phyloP scores from a whole-genome alignment of 2,797 vertebrate species.

The Propithecus deckenii region DNA sequence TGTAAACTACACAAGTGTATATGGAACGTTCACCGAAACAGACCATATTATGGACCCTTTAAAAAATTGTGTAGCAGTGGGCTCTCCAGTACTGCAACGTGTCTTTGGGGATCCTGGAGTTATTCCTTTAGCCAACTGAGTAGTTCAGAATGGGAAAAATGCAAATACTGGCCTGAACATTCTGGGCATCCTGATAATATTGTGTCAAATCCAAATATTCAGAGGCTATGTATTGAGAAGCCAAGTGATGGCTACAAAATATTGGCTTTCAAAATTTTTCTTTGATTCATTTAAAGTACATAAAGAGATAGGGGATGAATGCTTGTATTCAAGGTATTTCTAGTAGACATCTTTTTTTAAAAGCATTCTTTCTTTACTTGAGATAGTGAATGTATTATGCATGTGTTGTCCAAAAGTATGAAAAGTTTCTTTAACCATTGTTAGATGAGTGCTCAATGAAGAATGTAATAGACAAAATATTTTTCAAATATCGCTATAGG shows the following conservation, averaged over 20 bases:
- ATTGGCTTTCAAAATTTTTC: not conserved
- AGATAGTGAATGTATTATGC: not conserved
- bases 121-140: not conserved
- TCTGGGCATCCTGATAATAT: not conserved
- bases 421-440: not conserved
- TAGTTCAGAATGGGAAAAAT: not conserved
- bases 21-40: not conserved
- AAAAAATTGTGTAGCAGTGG: not conserved
- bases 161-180: not conserved
- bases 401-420: not conserved
- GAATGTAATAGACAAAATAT: not conserved
- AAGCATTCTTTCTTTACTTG: not conserved
- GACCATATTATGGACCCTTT: not conserved
- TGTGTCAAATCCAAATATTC: not conserved
- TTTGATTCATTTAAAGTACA: not conserved
- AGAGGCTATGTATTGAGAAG: not conserved
- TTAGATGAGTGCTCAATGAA: not conserved
- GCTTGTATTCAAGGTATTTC: not conserved
- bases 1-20: not conserved
- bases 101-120: not conserved
- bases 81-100: not conserved
- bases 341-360: not conserved
- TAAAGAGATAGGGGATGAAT: not conserved
- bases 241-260: not conserved
- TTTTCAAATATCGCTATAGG: conserved; percentile 81